Evolutionary conservation across 1,140 invertebrate species (phyloP), one percentile per base, ranked within the genome.

Genomic region (Spodoptera frugiperda): DNA sequence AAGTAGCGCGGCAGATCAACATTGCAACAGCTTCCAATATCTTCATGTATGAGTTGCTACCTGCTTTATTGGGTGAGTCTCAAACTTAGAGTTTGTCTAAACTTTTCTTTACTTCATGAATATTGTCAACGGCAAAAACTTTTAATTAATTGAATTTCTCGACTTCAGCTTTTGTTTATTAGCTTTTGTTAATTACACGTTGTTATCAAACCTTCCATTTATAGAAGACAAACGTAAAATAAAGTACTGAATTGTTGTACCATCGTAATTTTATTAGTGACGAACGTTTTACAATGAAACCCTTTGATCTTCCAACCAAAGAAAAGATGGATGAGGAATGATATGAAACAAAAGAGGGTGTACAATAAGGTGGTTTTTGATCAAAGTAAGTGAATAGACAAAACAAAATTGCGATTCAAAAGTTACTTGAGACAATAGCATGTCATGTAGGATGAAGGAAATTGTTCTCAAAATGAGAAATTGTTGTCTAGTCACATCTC

Each of bases 1-100:
- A 97, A 87, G 96, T 97, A 84, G 91, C 96, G 0, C 91, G 96
- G 78, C 94, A 95, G 78, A 96, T 97, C 70, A 87, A 94, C 72
- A 92, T 95, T 5, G 96, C 95, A 8, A 94, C 95, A 73, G 93
- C 95, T 48, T 95, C 96, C 82, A 95, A 96, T 79, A 95, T 97
- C 33, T 95, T 95, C 14, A 96, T 96, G 84, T 94, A 95, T 74
- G 96, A 96, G 85, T 96, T 95, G 82, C 87, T 97, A 5, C 96
- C 96, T 2, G 86, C 95, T 17, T 86, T 97, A 3, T 82, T 95
- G 8, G 95, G 95, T 90, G 81, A 84, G 81, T 77, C 12, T 48
- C 0, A 48, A n/a, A 9, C n/a, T 48, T 5, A 48, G 10, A 39
- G 33, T 39, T 39, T 6, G 5, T 6, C 9, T 6, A 17, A 61